Evolutionary conservation across 2,888 invertebrate genomes (phyloP), one percentile per base, ranked within the genome.

Genomic region (Perizoma affinitatum): DNA sequence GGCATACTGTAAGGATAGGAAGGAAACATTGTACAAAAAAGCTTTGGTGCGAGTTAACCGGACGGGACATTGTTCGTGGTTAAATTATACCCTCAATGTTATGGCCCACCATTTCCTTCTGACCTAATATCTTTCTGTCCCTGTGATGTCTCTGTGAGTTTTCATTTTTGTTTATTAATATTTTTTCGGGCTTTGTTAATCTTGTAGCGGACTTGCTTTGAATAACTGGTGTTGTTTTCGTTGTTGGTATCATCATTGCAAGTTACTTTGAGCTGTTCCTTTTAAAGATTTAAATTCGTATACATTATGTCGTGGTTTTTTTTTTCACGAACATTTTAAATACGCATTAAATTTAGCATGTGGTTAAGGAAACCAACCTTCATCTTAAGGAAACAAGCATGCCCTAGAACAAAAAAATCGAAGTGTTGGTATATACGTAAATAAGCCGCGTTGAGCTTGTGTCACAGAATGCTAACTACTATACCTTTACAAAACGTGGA

Each of bases 51-150:
- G 65, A 63, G 63, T 68, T 70, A 82, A 80, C 76, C 76, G 80
- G 79, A 76, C 78, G 75, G 75, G 76, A 80, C 80, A 76, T 79
- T 83, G 82, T 81, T 79, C 72, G 67, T 71, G 72, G 74, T 74
- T 73, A 79, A 84, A 84, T 84, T 83, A 84, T 84, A 73, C 79
- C 74, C 77, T 76, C 79, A 75, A 76, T 74, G 75, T 76, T 76
- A 80, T 77, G 75, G 74, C 71, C 72, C 70, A 74, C 71, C 66
- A 70, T 75, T 81, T 77, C 73, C 78, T 75, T 76, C 77, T 80
- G 76, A 78, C 77, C 81, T 78, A 72, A 72, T 74, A 74, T 75
- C 75, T 73, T 69, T 71, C 69, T 71, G 64, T 69, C 66, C 64
- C 61, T 69, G 64, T 67, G 65, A 63, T 67, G 63, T 64, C 58